Evolutionary conservation across 1,140 invertebrate species (phyloP).

Genomic region (Bradynema listronoti): DNA sequence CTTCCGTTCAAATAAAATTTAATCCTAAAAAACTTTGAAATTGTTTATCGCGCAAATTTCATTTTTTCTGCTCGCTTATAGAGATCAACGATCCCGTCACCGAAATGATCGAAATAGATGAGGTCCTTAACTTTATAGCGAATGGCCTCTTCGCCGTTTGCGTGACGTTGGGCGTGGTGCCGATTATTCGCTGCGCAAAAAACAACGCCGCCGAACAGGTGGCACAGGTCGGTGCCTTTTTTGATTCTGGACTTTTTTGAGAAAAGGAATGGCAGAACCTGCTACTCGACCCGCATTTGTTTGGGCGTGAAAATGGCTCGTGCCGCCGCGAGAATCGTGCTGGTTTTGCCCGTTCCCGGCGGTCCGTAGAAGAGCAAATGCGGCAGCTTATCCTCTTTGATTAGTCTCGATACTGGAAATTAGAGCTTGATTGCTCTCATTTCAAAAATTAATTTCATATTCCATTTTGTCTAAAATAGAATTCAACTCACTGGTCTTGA

Average conservation of each 20-base stretch:
- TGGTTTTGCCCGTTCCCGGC: constrained; percentile 96
- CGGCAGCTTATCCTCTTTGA: constrained; percentile 81
- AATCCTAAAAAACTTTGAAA: no score
- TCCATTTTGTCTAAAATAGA: constrained; percentile 16
- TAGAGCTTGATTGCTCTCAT: constrained; percentile 7
- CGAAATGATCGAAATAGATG: constrained; percentile 89
- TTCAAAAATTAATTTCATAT: constrained; percentile 1
- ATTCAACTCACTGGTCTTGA: constrained; percentile 74
- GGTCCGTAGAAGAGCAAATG: constrained; percentile 97
- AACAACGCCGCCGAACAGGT: constrained; percentile 98
- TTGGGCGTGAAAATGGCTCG: constrained; percentile 78
- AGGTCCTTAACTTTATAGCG: constrained; percentile 85
- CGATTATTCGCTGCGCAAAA: constrained; percentile 85
- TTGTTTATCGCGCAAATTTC: no score
- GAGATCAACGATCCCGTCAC: constrained; percentile 88
- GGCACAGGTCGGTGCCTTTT: constrained; percentile 64
- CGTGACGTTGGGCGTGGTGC: constrained; percentile 85
- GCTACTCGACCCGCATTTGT: no score
- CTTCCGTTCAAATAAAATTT: no score
- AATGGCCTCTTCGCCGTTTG: constrained; percentile 94
- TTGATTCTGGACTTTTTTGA: no score
- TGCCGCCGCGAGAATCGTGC: constrained; percentile 91
- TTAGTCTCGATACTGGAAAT: constrained; percentile 81
- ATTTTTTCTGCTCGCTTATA: constrained; percentile 60
- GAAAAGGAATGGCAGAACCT: no score